These are phyloP conservation scores for Agrypnus murinus DNA, from an alignment of 2,888 invertebrate genomes.

Conservation along the genomic window DNA sequence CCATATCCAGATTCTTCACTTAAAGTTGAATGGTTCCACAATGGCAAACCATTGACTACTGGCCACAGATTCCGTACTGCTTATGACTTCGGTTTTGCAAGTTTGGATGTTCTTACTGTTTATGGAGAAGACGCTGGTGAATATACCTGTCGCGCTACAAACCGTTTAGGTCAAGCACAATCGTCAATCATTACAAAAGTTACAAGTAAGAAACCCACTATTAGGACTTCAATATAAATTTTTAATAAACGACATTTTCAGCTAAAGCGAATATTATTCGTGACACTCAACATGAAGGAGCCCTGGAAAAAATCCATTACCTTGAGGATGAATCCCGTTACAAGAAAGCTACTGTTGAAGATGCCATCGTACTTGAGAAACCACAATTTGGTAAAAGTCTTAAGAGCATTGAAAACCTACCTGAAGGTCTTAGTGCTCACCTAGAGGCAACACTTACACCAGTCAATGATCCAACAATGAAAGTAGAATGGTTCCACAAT, in stretches of 20 bases:
- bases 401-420: slow-evolving; percentile 86
- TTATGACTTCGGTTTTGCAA: slow-evolving; percentile 97
- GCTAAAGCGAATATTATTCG: slow-evolving; percentile 89
- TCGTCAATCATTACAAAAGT: slow-evolving; percentile 88
- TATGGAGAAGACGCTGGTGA: slow-evolving; percentile 96
- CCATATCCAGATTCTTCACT: slow-evolving; percentile 93
- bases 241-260: slow-evolving; percentile 66
- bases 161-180: slow-evolving; percentile 87
- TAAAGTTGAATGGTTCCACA: slow-evolving; percentile 95
- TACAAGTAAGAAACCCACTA: slow-evolving; percentile 77
- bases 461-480: slow-evolving; percentile 98
- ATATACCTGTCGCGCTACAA: slow-evolving; percentile 91
- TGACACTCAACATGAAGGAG: slow-evolving; percentile 95
- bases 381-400: slow-evolving; percentile 93
- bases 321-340: slow-evolving; percentile 90
- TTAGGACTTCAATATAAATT: background rate
- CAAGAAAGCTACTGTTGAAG: slow-evolving; percentile 82
- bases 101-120: slow-evolving; percentile 94
- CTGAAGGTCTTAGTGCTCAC: slow-evolving; percentile 92
- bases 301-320: slow-evolving; percentile 92
- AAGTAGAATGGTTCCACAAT: slow-evolving; percentile 98
- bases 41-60: slow-evolving; percentile 90
- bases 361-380: slow-evolving; percentile 85
- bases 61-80: slow-evolving; percentile 95
- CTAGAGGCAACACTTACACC: slow-evolving; percentile 96